Conservation (phyloP, 2,888 invertebrate species). For the Dryobota labecula region DNA sequence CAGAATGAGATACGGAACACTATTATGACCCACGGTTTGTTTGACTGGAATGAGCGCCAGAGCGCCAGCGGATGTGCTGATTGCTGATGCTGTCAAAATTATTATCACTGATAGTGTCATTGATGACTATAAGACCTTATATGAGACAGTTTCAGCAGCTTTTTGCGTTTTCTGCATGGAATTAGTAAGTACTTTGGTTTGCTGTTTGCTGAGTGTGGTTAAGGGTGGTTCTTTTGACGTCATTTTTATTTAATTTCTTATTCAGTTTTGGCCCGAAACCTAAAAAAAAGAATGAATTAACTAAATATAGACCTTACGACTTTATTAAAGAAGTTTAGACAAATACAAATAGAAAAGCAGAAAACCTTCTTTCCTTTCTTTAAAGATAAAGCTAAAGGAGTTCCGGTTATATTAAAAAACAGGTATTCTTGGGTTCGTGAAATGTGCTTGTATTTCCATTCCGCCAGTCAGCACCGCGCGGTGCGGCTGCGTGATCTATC, state of each 20-base stretch:
- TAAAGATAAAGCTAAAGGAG: constrained; percentile 16
- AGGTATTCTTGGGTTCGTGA: constrained; percentile 46
- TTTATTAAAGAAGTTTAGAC: not conserved
- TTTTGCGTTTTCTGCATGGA: not conserved
- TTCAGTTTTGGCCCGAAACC: not conserved
- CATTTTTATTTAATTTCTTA: not conserved
- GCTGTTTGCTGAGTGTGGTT: too few species aligned
- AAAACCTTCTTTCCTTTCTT: not conserved
- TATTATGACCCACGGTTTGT: not conserved
- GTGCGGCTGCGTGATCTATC: constrained; percentile 73
- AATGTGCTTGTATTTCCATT: constrained; percentile 63
- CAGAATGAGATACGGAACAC: not conserved
- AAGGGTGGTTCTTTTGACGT: not conserved
- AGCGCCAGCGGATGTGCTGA: not conserved
- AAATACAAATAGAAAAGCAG: not conserved
- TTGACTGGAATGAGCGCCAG: not conserved
- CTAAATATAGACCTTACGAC: not conserved
- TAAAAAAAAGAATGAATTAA: not conserved
- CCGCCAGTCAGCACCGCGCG: constrained; percentile 57
- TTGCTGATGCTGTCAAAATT: not conserved
- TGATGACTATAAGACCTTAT: not conserved
- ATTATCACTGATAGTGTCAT: not conserved
- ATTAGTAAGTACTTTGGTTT: not conserved
- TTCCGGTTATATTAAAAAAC: constrained; percentile 16
- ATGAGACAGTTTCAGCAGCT: not conserved